phyloP scores from a whole-genome alignment of 2,888 invertebrate species.

The Leptinotarsa juncta region DNA sequence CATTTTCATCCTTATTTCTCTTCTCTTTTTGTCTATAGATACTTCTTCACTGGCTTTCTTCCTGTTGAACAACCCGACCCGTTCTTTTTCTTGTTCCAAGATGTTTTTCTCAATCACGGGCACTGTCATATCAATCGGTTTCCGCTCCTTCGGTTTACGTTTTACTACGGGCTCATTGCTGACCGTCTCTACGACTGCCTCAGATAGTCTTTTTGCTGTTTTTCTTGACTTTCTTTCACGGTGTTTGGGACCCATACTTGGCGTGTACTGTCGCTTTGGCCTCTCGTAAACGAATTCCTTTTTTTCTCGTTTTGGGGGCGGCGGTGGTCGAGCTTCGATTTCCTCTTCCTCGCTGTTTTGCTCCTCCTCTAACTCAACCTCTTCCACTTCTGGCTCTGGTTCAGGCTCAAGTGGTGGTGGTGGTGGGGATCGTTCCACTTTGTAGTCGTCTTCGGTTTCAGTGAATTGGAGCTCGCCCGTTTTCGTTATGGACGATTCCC shows the following conservation, averaged over 20 bases:
- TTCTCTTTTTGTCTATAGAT: slow-evolving; percentile 59
- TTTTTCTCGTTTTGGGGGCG: slow-evolving; percentile 51
- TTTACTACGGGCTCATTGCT: slow-evolving; percentile 26
- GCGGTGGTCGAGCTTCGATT: slow-evolving; percentile 51
- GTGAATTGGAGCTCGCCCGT: slow-evolving; percentile 63
- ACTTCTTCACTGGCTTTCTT: slow-evolving; percentile 62
- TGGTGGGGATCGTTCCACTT: slow-evolving; percentile 50
- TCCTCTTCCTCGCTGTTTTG: slow-evolving; percentile 57
- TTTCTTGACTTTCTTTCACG: slow-evolving; percentile 59
- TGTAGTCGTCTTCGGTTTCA: slow-evolving; percentile 66
- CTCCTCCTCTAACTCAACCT: slow-evolving; percentile 56
- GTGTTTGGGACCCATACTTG: slow-evolving; percentile 61
- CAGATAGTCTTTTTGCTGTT: slow-evolving; percentile 39
- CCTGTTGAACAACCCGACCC: slow-evolving; percentile 60
- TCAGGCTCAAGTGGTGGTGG: slow-evolving; percentile 51
- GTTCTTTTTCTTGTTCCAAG: slow-evolving; percentile 61
- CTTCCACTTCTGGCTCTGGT: slow-evolving; percentile 55
- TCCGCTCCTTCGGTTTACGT: slow-evolving; percentile 39
- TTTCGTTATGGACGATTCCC: slow-evolving; percentile 63
- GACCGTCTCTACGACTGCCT: slow-evolving; percentile 26
- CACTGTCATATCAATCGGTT: slow-evolving; percentile 54
- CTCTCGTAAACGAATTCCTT: slow-evolving; percentile 61
- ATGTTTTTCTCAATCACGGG: slow-evolving; percentile 61
- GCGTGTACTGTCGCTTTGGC: slow-evolving; percentile 59
- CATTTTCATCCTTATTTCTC: slow-evolving; percentile 58